These are phyloP conservation scores for Synanthedon tipuliformis DNA, from an alignment of 2,888 invertebrate genomes.

Conservation along the genomic window DNA sequence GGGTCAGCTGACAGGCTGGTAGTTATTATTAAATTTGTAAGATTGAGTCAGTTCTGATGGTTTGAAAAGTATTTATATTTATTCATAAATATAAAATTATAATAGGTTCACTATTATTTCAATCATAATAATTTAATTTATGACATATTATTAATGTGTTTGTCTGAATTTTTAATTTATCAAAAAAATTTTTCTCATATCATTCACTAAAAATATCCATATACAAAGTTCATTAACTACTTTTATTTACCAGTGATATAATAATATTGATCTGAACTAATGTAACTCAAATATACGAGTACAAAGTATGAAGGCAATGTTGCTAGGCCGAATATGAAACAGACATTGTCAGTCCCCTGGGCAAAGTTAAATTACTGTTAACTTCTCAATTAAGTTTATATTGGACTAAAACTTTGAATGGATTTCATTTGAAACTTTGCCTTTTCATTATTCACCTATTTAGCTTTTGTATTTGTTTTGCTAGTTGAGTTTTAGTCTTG, in stretches of 20 bases:
- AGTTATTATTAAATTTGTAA: too few species aligned
- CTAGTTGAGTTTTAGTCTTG: slow-evolving; percentile 21
- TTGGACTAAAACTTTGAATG: slow-evolving; percentile 43
- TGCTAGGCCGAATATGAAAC: background rate
- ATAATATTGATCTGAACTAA: background rate
- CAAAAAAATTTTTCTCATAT: too few species aligned
- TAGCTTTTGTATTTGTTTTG: slow-evolving; percentile 38
- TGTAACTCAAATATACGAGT: background rate
- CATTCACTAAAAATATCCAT: too few species aligned
- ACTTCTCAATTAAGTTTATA: slow-evolving; percentile 30
- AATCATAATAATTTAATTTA: too few species aligned
- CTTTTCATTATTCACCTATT: slow-evolving; percentile 48
- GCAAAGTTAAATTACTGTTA: slow-evolving; percentile 35
- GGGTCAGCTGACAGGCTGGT: too few species aligned
- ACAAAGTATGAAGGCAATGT: background rate
- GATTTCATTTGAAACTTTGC: slow-evolving; percentile 48
- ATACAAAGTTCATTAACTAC: background rate
- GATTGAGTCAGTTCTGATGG: too few species aligned
- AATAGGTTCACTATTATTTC: too few species aligned
- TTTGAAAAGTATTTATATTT: too few species aligned
- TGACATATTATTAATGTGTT: too few species aligned
- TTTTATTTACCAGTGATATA: background rate
- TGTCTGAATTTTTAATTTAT: too few species aligned
- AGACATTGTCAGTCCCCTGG: background rate
- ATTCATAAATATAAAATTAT: too few species aligned